phyloP scores from a whole-genome alignment of 2,888 invertebrate species.

The Leptinotarsa peninsularis region DNA sequence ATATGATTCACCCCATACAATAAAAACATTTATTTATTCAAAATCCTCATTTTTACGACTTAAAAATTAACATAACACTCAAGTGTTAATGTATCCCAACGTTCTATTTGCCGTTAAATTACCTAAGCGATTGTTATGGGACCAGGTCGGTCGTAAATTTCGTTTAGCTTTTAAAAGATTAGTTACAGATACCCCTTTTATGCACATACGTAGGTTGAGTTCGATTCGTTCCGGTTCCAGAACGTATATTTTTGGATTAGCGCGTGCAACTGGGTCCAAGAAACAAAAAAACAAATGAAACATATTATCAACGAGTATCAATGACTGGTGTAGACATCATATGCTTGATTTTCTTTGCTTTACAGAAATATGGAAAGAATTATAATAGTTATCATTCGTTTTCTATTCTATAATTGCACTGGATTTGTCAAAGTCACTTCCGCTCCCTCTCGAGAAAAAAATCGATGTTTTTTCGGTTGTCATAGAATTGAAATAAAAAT shows the following conservation, averaged over 20 bases:
- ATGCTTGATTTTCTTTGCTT: too few relatives aligned
- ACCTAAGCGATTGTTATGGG: conserved; percentile 20
- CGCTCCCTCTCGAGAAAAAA: too few relatives aligned
- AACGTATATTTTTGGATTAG: conserved; percentile 10
- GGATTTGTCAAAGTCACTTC: too few relatives aligned
- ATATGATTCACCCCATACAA: background rate
- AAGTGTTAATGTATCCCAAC: conserved; percentile 30
- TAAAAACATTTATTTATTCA: conserved; percentile 14
- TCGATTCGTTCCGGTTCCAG: conserved; percentile 1
- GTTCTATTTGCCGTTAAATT: conserved; percentile 20
- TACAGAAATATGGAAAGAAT: too few relatives aligned
- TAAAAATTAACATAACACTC: conserved; percentile 30
- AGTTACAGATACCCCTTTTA: conserved; percentile 15
- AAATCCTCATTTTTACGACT: conserved; percentile 17
- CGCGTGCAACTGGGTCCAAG: background rate
- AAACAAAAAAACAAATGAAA: background rate
- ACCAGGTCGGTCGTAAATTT: conserved; percentile 17
- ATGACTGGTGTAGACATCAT: background rate
- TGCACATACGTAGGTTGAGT: conserved; percentile 5
- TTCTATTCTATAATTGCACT: too few relatives aligned
- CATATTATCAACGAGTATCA: background rate
- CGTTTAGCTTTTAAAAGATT: conserved; percentile 12
- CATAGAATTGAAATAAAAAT: too few relatives aligned
- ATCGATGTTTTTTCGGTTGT: too few relatives aligned
- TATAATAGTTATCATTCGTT: too few relatives aligned